phyloP scores from a whole-genome alignment of 2,888 invertebrate species.

The Celastrina argiolus region DNA sequence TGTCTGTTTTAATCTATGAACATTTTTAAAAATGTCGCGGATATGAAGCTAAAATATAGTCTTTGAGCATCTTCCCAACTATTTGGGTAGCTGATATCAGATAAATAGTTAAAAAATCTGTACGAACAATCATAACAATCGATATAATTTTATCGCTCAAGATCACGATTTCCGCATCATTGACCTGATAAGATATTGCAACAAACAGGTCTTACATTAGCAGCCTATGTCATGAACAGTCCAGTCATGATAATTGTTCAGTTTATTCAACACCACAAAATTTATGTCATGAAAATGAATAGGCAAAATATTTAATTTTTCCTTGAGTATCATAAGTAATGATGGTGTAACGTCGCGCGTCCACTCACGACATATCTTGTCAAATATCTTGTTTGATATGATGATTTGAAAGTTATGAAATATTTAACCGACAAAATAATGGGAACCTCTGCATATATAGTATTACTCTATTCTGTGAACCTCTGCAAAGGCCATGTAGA shows the following conservation, averaged over 20 bases:
- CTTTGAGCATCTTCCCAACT: too few species aligned
- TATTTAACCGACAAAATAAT: neutral
- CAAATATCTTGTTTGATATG: neutral
- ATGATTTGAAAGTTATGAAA: neutral
- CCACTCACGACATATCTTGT: neutral
- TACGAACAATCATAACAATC: neutral
- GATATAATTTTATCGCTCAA: neutral
- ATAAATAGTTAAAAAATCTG: neutral
- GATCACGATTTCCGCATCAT: neutral
- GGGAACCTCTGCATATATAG: too few species aligned
- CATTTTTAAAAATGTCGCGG: too few species aligned
- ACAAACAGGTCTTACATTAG: neutral
- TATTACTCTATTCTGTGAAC: too few species aligned
- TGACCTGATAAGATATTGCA: neutral
- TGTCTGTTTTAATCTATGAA: too few species aligned
- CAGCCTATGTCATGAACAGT: neutral
- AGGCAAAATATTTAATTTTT: neutral
- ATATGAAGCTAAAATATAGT: too few species aligned
- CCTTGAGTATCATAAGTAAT: neutral
- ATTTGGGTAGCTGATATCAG: too few species aligned
- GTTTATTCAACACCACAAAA: neutral
- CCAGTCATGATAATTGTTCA: neutral
- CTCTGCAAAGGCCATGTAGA: too few species aligned
- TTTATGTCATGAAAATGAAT: neutral
- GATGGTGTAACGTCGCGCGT: neutral